Evolutionary conservation across 2,113 vertebrate genomes (phyloP), one percentile per base, ranked within the genome.

Genomic region (Myrmophylax atrothorax): DNA sequence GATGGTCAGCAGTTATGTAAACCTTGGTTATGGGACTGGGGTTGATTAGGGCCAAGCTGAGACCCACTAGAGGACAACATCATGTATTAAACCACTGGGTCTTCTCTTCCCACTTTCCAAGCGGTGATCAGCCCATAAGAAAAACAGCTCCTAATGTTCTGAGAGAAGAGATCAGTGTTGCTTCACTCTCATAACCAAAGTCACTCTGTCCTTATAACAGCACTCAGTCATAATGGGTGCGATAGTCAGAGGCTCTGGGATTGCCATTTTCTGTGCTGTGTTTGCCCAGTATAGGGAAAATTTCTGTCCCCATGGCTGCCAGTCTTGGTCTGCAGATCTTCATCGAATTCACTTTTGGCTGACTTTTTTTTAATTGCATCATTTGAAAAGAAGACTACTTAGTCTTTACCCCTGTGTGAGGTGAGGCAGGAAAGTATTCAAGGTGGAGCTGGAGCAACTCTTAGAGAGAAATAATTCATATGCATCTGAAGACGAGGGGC

Each of bases 401-500:
- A 52, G 6, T 28, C 56, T 84, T 89, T 81, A 78, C 17, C 44
- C 28, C 52, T 81, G 40, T 1, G 0, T 56, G 73, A 90, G 23
- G 33, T 74, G 84, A 74, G 55, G 83, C 50, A 90, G 73, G 25
- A 92, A 89, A 94, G 72, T 81, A 90, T 24, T 94, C 46, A 10
- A 49, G 94, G 59, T 26, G 26, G 91, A 85, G 35, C 92, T 97
- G 50, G 33, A 77, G 44, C 67, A 89, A 67, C 12, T 8, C 64
- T 80, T 86, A 56, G 52, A 81, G 86, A 78, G 60, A 93, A 72
- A 72, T 56, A 40, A 47, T 86, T 26, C n/a, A 28, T 42, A 49
- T 42, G 13, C 86, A 72, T 64, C 95, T 94, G 73, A 66, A 93
- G 80, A 93, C 53, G 91, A 78, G 60, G 73, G 64, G 64, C 77